A percentile compares a stretch with the other conserved stretches of the same genome.
Conservation (phyloP, 1,140 invertebrate genomes). For the Chrysoperla carnea region DNA sequence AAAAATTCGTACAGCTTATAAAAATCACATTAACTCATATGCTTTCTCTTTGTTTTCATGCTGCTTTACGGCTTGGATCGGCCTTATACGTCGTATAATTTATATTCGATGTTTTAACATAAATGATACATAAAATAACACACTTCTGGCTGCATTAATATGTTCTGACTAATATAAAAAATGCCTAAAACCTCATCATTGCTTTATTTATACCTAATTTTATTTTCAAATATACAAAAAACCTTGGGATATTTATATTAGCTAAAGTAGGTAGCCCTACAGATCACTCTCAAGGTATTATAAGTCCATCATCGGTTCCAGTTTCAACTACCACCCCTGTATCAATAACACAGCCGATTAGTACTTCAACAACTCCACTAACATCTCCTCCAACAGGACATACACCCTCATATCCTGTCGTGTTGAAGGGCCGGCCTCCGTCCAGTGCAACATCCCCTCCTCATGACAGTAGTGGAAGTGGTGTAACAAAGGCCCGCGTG, state of each 20-base stretch:
- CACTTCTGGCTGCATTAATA: conserved; percentile 8
- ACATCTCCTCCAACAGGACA: conserved; percentile 32
- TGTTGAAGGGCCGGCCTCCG: conserved; percentile 24
- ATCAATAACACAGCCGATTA: conserved; percentile 24
- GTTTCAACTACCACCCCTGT: conserved; percentile 15
- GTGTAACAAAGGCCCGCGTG: conserved; percentile 37
- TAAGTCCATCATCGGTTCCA: neutral
- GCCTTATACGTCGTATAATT: conserved; percentile 11
- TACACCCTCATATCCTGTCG: conserved; percentile 26
- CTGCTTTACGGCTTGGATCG: conserved; percentile 24
- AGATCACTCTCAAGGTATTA: neutral
- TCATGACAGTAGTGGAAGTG: conserved; percentile 20
- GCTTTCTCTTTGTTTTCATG: conserved; percentile 25
- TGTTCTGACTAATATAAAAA: conserved; percentile 6
- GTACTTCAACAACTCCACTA: conserved; percentile 26
- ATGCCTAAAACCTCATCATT: too few relatives aligned
- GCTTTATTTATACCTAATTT: too few relatives aligned
- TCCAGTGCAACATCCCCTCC: conserved; percentile 15
- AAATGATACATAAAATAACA: conserved; percentile 8
- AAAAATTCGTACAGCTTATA: neutral
- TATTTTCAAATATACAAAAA: too few relatives aligned
- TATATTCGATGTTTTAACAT: conserved; percentile 12
- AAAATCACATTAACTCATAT: neutral
- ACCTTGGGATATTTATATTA: too few relatives aligned
- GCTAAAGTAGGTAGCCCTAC: conserved; percentile 6